phyloP scores from a whole-genome alignment of 92 coral and sea anemone genomes.

The Parazoanthus swiftii region DNA sequence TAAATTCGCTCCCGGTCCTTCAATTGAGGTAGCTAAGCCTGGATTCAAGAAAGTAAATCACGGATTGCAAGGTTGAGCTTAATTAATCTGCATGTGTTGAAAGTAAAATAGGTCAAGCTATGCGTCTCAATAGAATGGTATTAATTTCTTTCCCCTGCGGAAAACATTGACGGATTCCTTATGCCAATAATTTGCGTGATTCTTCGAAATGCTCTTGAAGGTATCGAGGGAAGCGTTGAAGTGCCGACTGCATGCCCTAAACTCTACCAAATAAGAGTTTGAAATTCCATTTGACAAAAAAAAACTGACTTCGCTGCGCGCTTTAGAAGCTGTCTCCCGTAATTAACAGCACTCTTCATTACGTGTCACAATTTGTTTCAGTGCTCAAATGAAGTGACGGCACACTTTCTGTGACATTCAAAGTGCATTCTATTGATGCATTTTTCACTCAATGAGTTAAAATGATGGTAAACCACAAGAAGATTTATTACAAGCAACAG shows the following conservation, averaged over 20 bases:
- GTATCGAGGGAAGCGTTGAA: constrained; percentile 26
- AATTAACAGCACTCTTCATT: constrained; percentile 38
- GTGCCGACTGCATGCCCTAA: constrained; percentile 2
- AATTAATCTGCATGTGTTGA: constrained; percentile 40
- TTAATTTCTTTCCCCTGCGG: constrained; percentile 38
- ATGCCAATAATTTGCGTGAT: constrained; percentile 30
- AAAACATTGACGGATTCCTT: constrained; percentile 30
- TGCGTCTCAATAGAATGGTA: constrained; percentile 13
- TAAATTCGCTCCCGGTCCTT: not conserved
- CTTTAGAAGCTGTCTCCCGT: constrained; percentile 3
- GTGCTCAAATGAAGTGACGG: constrained; percentile 35
- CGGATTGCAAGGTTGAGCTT: constrained; percentile 31
- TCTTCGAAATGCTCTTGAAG: constrained; percentile 9
- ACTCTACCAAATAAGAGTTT: constrained; percentile 23
- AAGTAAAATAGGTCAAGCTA: constrained; percentile 26
- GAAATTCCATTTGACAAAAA: constrained; percentile 37
- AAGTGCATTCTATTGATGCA: constrained; percentile 38
- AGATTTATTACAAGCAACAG: constrained; percentile 35
- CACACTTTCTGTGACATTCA: constrained; percentile 42
- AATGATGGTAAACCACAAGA: constrained; percentile 34
- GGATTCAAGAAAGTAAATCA: constrained; percentile 27
- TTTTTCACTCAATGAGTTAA: constrained; percentile 27
- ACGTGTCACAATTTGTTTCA: constrained; percentile 30
- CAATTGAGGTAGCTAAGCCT: constrained; percentile 23
- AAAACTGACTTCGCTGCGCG: not conserved